Conservation (phyloP, 2,888 invertebrate genomes). For the Rhopalosiphum nymphaeae region DNA sequence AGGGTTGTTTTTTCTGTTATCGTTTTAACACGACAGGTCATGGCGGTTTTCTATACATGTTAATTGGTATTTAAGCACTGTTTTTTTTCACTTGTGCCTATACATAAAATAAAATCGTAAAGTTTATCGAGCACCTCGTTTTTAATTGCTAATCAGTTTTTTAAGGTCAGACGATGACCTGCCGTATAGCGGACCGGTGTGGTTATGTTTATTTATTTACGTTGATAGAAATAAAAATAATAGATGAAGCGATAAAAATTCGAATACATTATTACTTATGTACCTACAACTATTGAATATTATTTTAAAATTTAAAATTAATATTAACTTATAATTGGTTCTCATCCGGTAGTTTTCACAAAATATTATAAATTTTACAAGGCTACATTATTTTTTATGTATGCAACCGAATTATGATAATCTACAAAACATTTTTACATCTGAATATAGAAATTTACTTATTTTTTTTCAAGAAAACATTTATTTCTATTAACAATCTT, state of each 20-base stretch:
- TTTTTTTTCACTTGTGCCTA: not conserved
- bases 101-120: not conserved
- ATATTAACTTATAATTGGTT: not conserved
- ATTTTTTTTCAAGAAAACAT: not conserved
- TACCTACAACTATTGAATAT: not conserved
- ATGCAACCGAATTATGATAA: not conserved
- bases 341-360: not conserved
- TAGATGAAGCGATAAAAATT: not conserved
- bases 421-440: not conserved
- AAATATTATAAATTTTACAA: not conserved
- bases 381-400: not conserved
- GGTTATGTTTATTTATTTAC: not conserved
- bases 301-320: not conserved
- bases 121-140: not conserved
- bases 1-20: not conserved
- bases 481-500: not conserved
- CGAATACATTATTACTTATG: not conserved
- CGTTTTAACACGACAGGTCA: not conserved
- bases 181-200: not conserved
- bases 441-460: not conserved
- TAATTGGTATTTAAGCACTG: not conserved
- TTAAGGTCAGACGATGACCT: not conserved
- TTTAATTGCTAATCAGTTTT: not conserved
- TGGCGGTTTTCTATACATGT: not conserved
- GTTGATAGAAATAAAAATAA: not conserved